A percentile compares a stretch with the other conserved stretches of the same genome.
phyloP scores from a whole-genome alignment of 2,113 vertebrate genomes.

The Leptobrachium ailaonicum region DNA sequence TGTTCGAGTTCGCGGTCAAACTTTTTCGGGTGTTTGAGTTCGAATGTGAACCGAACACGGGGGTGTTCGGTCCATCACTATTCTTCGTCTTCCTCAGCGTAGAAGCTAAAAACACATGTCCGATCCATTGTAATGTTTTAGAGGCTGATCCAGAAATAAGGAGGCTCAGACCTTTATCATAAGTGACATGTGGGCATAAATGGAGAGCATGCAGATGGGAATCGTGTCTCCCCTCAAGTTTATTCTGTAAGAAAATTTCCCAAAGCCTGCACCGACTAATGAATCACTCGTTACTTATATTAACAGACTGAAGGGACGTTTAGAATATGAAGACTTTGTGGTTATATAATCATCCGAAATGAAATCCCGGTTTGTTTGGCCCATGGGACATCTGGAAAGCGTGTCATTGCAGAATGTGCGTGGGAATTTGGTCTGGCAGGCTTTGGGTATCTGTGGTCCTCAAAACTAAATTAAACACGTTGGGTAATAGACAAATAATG shows the following conservation, averaged over 20 bases:
- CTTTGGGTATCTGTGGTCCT: neutral
- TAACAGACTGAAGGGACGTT: neutral
- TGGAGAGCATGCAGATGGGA: neutral
- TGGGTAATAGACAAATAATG: neutral
- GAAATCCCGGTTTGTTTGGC: constrained; percentile 17
- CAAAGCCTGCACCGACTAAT: neutral
- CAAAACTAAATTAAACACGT: constrained; percentile 12
- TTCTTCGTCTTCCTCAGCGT: too few relatives aligned
- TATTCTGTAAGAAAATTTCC: neutral
- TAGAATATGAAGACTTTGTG: constrained; percentile 32
- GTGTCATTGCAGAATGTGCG: constrained; percentile 24
- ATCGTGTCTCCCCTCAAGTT: neutral
- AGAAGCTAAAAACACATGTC: too few relatives aligned
- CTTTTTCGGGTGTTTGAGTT: too few relatives aligned
- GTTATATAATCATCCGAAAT: constrained; percentile 20
- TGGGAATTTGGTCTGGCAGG: constrained; percentile 13
- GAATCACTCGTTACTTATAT: constrained; percentile 13
- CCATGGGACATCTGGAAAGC: constrained; percentile 36
- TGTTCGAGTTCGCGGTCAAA: too few relatives aligned
- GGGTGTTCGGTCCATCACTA: too few relatives aligned
- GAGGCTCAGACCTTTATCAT: too few relatives aligned
- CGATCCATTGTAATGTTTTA: too few relatives aligned
- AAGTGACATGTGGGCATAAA: neutral
- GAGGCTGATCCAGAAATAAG: too few relatives aligned
- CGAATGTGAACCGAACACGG: too few relatives aligned